Percentiles rank a stretch among this genome's conserved stretches.
phyloP scores from a whole-genome alignment of 2,797 vertebrate genomes.

The Xenops minutus region DNA sequence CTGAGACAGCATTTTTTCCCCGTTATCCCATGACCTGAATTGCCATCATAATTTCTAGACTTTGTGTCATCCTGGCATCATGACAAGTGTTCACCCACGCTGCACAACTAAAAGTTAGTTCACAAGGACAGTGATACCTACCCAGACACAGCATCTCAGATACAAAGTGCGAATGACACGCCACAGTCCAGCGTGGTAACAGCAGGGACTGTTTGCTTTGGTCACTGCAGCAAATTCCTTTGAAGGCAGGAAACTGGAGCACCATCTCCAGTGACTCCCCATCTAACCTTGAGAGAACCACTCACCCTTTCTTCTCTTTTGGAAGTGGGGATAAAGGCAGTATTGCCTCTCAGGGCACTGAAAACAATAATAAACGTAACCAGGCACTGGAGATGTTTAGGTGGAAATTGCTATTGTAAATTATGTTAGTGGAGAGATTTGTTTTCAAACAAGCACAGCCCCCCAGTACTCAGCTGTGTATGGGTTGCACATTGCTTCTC shows the following conservation, averaged over 20 bases:
- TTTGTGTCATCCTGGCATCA: slow-evolving; percentile 48
- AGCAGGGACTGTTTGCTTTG: slow-evolving; percentile 3
- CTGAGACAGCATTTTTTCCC: slow-evolving; percentile 51
- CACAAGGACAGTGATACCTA: background rate
- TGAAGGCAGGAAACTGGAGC: background rate
- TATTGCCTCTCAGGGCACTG: background rate
- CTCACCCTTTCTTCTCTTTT: background rate
- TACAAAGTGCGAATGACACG: slow-evolving; percentile 3
- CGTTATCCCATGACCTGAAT: slow-evolving; percentile 31
- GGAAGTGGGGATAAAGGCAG: background rate
- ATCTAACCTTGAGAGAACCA: background rate
- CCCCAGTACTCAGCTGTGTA: background rate
- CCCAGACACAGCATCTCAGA: slow-evolving; percentile 12
- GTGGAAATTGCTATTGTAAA: background rate
- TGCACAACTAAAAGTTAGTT: background rate
- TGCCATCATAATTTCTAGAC: slow-evolving; percentile 49
- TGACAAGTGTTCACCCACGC: slow-evolving; percentile 19
- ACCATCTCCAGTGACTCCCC: background rate
- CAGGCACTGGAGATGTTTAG: background rate
- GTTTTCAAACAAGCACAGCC: background rate
- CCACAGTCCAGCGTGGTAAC: background rate
- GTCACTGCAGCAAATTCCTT: background rate
- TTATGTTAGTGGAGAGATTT: background rate
- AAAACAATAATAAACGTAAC: background rate
- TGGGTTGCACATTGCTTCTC: background rate